A percentile compares a stretch with the other conserved stretches of the same genome.
Conservation (phyloP, 2,888 invertebrate genomes). For the Artemia sp. region DNA sequence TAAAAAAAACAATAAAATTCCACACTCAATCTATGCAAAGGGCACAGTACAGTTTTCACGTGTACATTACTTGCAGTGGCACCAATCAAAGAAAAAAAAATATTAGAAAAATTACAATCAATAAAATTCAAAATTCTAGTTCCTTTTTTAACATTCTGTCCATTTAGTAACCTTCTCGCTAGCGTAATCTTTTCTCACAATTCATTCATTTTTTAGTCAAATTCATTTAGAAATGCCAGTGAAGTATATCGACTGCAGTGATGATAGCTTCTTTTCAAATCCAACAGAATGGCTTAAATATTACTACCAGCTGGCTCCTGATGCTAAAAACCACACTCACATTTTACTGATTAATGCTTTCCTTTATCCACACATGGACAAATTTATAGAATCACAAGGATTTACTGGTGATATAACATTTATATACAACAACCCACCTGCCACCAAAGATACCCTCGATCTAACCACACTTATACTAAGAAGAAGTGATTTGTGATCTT, state of each 20-base stretch:
- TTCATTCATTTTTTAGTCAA: neutral
- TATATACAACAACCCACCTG: conserved; percentile 9
- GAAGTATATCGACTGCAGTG: neutral
- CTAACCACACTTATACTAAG: neutral
- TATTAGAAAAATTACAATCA: no score
- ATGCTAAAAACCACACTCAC: conserved; percentile 5
- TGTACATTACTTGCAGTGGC: no score
- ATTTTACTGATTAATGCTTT: neutral
- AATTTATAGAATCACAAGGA: neutral
- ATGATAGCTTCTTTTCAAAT: neutral
- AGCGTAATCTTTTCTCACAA: no score
- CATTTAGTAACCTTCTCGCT: no score
- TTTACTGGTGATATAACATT: neutral
- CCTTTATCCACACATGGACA: conserved; percentile 2
- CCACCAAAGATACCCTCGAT: neutral
- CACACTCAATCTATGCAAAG: no score
- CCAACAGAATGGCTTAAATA: neutral
- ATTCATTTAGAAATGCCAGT: neutral
- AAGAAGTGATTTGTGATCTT: neutral
- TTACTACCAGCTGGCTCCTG: conserved; percentile 1
- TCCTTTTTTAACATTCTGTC: no score
- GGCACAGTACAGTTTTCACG: no score
- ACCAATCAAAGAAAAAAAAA: no score
- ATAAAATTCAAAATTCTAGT: no score
- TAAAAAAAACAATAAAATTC: no score